These are phyloP conservation scores for Phrixothrix hirtus DNA, from an alignment of 2,888 invertebrate genomes.

Conservation along the genomic window DNA sequence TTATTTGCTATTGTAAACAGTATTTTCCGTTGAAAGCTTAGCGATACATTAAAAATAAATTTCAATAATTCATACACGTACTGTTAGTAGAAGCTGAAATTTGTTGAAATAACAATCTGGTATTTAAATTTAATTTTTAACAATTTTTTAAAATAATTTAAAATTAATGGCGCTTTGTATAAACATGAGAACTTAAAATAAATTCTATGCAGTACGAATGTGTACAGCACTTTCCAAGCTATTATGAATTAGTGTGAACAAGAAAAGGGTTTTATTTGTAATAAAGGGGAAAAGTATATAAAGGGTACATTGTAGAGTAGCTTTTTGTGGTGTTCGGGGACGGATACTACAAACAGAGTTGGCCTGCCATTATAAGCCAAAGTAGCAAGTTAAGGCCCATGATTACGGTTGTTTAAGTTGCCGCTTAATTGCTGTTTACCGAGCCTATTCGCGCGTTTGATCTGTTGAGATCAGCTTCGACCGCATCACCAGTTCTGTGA, in stretches of 20 bases:
- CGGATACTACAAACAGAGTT: slow-evolving; percentile 50
- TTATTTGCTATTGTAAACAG: too few species aligned
- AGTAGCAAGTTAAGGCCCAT: slow-evolving; percentile 56
- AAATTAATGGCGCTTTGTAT: too few species aligned
- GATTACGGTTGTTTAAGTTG: slow-evolving; percentile 57
- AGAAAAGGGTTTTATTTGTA: slow-evolving; percentile 12
- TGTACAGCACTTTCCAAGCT: too few species aligned
- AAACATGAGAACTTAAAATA: too few species aligned
- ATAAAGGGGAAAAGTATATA: slow-evolving; percentile 24
- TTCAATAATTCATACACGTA: too few species aligned
- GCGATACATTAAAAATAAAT: too few species aligned
- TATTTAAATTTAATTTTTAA: too few species aligned
- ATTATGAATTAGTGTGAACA: background rate
- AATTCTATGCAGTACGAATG: too few species aligned
- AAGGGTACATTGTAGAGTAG: slow-evolving; percentile 31
- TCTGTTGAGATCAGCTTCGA: slow-evolving; percentile 52
- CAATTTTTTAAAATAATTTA: too few species aligned
- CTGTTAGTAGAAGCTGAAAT: too few species aligned
- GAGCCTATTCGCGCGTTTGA: slow-evolving; percentile 57
- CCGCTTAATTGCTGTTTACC: slow-evolving; percentile 58
- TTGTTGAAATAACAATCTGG: too few species aligned
- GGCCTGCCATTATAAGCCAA: slow-evolving; percentile 55
- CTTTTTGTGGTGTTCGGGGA: slow-evolving; percentile 30
- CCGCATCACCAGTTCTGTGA: slow-evolving; percentile 54
- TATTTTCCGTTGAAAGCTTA: too few species aligned